phyloP scores from a whole-genome alignment of 2,888 invertebrate species.

The Tuberolachnus salignus region DNA sequence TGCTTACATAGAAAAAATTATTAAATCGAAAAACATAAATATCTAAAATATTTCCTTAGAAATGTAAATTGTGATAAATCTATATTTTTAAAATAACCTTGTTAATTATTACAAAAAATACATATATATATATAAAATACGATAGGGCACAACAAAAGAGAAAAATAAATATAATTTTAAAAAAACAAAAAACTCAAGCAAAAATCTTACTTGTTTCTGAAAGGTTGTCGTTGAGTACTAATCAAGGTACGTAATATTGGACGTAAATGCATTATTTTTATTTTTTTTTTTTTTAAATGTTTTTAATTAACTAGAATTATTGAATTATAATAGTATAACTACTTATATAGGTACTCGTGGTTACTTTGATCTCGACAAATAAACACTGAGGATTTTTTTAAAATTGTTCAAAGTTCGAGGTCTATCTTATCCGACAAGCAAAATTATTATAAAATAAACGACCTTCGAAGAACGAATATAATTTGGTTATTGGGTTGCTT shows the following conservation, averaged over 20 bases:
- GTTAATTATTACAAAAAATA: too few relatives aligned
- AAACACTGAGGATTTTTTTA: background rate
- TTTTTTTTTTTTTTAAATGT: too few relatives aligned
- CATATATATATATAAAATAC: background rate
- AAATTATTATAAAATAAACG: constrained; percentile 2
- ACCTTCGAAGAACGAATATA: background rate
- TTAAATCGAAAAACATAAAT: too few relatives aligned
- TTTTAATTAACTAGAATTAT: constrained; percentile 1
- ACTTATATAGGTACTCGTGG: background rate
- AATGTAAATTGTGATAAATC: background rate
- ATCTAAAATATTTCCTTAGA: too few relatives aligned
- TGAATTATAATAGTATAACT: too few relatives aligned
- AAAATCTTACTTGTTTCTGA: constrained; percentile 45
- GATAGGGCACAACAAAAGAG: too few relatives aligned
- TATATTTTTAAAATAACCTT: background rate
- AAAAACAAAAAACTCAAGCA: constrained; percentile 29
- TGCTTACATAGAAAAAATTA: too few relatives aligned
- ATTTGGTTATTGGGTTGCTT: constrained; percentile 4
- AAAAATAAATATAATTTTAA: background rate
- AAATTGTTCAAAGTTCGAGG: constrained; percentile 21
- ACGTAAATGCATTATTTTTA: constrained; percentile 32
- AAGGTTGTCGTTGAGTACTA: constrained; percentile 23
- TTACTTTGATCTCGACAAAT: background rate
- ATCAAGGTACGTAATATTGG: constrained; percentile 28
- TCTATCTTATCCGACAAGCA: background rate